Evolutionary conservation across 2,888 invertebrate genomes (phyloP), one percentile per base, ranked within the genome.

Genomic region (Coronaproctus castanopsis): DNA sequence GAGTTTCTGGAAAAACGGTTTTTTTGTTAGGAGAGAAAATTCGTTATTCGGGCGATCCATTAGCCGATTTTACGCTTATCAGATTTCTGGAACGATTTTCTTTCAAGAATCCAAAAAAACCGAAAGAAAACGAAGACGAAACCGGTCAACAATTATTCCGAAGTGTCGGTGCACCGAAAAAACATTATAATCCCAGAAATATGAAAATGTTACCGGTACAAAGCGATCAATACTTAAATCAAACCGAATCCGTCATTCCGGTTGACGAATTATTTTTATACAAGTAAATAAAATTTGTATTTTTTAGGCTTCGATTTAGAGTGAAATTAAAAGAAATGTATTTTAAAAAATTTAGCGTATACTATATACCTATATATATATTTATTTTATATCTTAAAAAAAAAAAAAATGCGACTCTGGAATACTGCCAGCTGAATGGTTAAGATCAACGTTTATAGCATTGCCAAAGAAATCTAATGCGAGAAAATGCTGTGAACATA

Each of bases 21-120:
- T n/a, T n/a, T n/a, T n/a, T n/a, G n/a, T 2, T 19, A 59, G 59
- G 59, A 5, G 59, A 59, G 58, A 52, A 54, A 21, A 63, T 63
- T 23, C 55, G 60, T 48, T 97, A 97, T 72, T 80, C 81, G 61
- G 96, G 97, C 0, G 93, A 98, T 72, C 95, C 97, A 0, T 73
- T 98, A 2, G 81, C 87, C 67, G 97, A 98, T 73, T 92, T 96
- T 70, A 85, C 87, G 0, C 75, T 91, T 48, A 84, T 90, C 55
- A 78, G 89, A 55, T 98, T 98, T 72, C 75, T 98, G 54, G 96
- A 98, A 68, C 78, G 96, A 52, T 97, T 96, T 71, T 90, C 90
- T 10, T 96, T 90, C 71, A 89, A 92, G 70, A 98, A 98, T 75
- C 88, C 88, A 0, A 88, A 87, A 70, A 82, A 80, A 64, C 69